Conservation (phyloP, 2,113 vertebrate species). For the Ammodytes marinus region DNA sequence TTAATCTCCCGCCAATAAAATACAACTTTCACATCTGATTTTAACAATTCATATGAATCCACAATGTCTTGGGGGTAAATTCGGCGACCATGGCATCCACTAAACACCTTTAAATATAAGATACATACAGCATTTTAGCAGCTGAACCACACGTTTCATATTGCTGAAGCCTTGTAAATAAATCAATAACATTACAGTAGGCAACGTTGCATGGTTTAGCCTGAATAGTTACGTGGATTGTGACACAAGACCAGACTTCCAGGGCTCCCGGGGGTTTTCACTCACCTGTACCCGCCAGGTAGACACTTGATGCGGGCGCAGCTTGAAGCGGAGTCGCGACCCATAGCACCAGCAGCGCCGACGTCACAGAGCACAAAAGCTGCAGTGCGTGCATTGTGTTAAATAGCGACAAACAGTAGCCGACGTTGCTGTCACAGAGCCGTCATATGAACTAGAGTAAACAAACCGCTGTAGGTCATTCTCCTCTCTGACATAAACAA, state of each 20-base stretch:
- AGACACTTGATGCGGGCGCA: constrained; percentile 47
- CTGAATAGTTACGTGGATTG: accelerated
- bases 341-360: constrained; percentile 9
- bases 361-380: not conserved
- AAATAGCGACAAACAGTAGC: not conserved
- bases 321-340: constrained; percentile 25
- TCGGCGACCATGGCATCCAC: not conserved
- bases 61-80: not conserved
- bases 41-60: not conserved
- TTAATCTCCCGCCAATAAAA: not conserved
- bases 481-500: too few species aligned
- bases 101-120: accelerated
- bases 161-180: too few species aligned
- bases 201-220: too few species aligned
- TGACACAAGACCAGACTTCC: not conserved
- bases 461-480: accelerated
- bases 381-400: not conserved
- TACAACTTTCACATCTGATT: accelerated
- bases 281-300: constrained; percentile 72
- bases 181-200: too few species aligned
- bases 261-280: not conserved
- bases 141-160: not conserved
- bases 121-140: not conserved
- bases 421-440: accelerated
- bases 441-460: not conserved